A percentile compares a stretch with the other conserved stretches of the same genome.
Evolutionary conservation across 2,888 invertebrate species (phyloP).

Genomic region (Smittia aterrima): DNA sequence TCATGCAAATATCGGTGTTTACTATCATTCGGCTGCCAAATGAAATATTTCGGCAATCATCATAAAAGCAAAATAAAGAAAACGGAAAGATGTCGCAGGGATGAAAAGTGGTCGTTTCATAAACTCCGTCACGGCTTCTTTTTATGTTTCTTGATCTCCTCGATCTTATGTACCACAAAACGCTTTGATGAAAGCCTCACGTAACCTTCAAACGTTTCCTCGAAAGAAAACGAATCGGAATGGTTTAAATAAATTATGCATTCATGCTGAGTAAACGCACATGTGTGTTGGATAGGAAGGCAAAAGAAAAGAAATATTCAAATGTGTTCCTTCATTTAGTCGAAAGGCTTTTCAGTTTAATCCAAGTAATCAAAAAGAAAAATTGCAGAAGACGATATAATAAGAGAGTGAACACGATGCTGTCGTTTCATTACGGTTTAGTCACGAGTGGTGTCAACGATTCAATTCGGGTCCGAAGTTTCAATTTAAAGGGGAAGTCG

Average conservation of each 20-base stretch:
- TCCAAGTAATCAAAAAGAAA: background rate
- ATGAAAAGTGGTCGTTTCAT: no score
- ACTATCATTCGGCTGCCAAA: slow-evolving; percentile 2
- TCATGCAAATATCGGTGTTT: background rate
- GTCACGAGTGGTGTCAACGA: background rate
- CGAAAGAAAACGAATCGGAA: background rate
- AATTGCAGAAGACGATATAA: background rate
- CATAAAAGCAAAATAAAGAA: background rate
- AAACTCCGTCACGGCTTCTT: no score
- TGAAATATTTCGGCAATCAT: slow-evolving; percentile 3
- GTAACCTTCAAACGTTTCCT: no score
- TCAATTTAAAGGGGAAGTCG: background rate
- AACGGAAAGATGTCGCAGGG: background rate
- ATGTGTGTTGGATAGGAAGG: background rate
- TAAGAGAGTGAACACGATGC: background rate
- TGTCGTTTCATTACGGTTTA: background rate
- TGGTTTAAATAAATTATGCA: background rate
- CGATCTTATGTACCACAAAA: no score
- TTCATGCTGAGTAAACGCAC: background rate
- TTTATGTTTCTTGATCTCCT: no score
- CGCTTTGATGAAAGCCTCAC: no score
- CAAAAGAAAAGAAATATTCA: background rate
- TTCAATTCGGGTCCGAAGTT: background rate
- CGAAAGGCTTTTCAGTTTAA: background rate
- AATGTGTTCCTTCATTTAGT: background rate